Conservation (phyloP, 2,113 vertebrate genomes). For the Cochlearius cochlearius region DNA sequence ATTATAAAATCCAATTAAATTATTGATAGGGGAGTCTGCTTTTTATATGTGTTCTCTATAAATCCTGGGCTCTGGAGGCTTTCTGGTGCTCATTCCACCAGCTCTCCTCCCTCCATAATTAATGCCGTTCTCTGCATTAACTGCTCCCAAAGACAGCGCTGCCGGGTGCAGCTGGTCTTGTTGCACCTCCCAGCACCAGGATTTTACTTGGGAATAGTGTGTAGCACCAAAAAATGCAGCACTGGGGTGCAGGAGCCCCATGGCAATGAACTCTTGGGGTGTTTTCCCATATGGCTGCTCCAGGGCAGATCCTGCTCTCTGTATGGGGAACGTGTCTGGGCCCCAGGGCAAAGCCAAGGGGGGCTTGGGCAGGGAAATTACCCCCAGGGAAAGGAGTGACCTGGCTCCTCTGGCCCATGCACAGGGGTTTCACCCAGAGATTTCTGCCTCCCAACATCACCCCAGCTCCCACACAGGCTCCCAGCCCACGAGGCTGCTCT, state of each 20-base stretch:
- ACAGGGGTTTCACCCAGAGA: not conserved
- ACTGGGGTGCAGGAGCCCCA: not conserved
- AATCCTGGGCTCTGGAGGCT: not conserved
- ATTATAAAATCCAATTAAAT: conserved; percentile 27
- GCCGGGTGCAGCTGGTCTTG: not conserved
- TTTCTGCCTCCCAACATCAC: not conserved
- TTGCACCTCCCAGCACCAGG: not conserved
- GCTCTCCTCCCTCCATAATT: conserved; percentile 4
- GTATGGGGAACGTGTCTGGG: not conserved
- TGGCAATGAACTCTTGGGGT: not conserved
- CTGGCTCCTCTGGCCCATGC: not conserved
- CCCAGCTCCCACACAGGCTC: not conserved
- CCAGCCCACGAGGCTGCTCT: not conserved
- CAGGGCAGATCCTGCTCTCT: not conserved
- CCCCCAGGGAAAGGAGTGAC: not conserved
- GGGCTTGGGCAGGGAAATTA: not conserved
- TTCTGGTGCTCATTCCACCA: not conserved
- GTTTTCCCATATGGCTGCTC: not conserved
- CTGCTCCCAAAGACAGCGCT: not conserved
- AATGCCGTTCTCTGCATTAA: not conserved
- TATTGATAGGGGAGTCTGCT: conserved; percentile 14
- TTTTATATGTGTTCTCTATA: not conserved
- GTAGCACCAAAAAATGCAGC: not conserved
- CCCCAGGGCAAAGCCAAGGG: not conserved
- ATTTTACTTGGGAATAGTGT: not conserved